phyloP scores from a whole-genome alignment of 2,797 vertebrate genomes.

The Cuniculus paca region DNA sequence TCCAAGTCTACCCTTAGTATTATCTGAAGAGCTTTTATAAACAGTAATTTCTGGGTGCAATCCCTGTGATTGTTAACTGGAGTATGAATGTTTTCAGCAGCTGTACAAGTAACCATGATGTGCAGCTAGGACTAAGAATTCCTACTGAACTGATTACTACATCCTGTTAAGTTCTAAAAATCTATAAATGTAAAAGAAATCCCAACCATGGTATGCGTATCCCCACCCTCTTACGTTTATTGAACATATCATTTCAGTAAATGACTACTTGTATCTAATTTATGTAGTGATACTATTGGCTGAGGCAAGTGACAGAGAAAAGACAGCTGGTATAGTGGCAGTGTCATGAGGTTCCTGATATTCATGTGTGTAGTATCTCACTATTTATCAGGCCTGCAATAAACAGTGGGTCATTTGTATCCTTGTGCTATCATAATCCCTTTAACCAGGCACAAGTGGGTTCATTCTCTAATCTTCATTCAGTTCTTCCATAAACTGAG shows the following conservation, averaged over 20 bases:
- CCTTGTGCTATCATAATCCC: neutral
- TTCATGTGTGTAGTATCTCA: neutral
- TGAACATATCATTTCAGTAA: neutral
- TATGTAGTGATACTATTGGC: neutral
- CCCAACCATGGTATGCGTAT: neutral
- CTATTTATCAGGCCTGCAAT: neutral
- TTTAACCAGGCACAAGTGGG: no score
- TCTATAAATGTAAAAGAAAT: neutral
- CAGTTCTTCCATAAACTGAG: neutral
- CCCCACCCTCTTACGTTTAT: neutral
- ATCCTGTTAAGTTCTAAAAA: neutral
- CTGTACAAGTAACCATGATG: neutral
- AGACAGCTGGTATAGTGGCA: neutral
- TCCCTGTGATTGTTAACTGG: neutral
- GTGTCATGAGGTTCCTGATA: rapidly evolving
- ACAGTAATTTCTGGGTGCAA: neutral
- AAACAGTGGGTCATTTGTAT: neutral
- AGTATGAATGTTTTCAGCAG: neutral
- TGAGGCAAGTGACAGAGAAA: neutral
- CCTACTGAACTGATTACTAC: neutral
- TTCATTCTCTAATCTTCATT: neutral
- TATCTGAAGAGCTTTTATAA: neutral
- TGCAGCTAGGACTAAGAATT: neutral
- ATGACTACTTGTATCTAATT: neutral
- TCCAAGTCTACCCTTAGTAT: neutral